phyloP scores from a whole-genome alignment of 2,888 invertebrate genomes.

The Dynastes hyllus region DNA sequence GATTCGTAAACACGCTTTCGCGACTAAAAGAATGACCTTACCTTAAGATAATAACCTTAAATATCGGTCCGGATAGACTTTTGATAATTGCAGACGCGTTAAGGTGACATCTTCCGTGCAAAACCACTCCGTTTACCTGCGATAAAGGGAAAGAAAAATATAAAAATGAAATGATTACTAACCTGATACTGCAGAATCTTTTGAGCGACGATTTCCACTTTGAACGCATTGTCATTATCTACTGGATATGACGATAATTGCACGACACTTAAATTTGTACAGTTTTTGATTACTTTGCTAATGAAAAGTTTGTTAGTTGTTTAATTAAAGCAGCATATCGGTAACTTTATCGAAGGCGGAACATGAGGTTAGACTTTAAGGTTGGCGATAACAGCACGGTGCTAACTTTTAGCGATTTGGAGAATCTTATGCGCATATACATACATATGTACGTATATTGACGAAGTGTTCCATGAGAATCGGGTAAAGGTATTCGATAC shows the following conservation, averaged over 20 bases:
- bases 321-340: slow-evolving; percentile 1
- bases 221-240: slow-evolving; percentile 46
- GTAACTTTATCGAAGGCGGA: slow-evolving; percentile 34
- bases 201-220: slow-evolving; percentile 60
- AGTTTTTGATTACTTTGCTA: neutral
- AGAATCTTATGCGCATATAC: neutral
- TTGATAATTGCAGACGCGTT: slow-evolving; percentile 98
- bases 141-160: slow-evolving; percentile 62
- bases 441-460: no score
- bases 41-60: slow-evolving; percentile 92
- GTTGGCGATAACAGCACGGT: slow-evolving; percentile 28
- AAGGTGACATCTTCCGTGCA: slow-evolving; percentile 95
- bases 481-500: no score
- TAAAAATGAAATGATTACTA: slow-evolving; percentile 57
- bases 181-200: slow-evolving; percentile 63
- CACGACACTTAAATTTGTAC: neutral
- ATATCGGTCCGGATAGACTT: slow-evolving; percentile 85
- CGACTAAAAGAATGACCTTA: slow-evolving; percentile 67
- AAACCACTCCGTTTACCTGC: slow-evolving; percentile 95
- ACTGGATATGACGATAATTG: neutral
- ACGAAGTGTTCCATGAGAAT: no score
- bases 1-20: neutral
- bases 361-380: slow-evolving; percentile 34
- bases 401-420: neutral
- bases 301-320: neutral